Conservation (phyloP, 1,140 invertebrate species). For the Caenorhabditis elegans region DNA sequence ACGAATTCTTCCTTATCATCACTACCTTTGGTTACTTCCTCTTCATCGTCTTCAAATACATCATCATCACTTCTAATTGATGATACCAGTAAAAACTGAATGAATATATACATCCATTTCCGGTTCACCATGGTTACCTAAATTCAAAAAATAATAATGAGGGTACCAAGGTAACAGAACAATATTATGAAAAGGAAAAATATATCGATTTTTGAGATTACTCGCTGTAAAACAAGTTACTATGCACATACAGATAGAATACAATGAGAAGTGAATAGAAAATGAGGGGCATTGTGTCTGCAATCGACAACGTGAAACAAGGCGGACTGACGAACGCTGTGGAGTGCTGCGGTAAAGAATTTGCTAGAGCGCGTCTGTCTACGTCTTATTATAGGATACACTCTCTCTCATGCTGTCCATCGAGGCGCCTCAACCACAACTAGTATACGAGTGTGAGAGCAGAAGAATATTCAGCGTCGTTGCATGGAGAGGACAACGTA, state of each 20-base stretch:
- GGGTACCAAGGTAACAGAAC: background rate
- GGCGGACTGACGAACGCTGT: background rate
- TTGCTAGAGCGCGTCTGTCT: background rate
- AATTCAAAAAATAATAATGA: background rate
- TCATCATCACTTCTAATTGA: conserved; percentile 13
- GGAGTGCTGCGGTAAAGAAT: background rate
- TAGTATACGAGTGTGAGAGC: conserved; percentile 1
- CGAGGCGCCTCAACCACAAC: background rate
- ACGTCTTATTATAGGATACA: background rate
- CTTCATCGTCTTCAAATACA: background rate
- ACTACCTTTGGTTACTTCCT: background rate
- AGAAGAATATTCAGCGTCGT: conserved; percentile 5
- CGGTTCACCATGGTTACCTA: background rate
- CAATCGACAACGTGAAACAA: background rate
- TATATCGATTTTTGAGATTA: background rate
- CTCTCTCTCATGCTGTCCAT: background rate
- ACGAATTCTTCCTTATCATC: conserved; percentile 4
- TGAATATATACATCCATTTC: background rate
- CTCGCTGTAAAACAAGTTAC: no score
- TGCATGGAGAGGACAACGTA: background rate
- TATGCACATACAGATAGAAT: background rate
- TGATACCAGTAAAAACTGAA: background rate
- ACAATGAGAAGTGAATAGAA: background rate
- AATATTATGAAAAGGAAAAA: background rate
- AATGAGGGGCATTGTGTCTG: background rate